Conservation (phyloP, 2,113 vertebrate genomes). For the Phodopus roborovskii region DNA sequence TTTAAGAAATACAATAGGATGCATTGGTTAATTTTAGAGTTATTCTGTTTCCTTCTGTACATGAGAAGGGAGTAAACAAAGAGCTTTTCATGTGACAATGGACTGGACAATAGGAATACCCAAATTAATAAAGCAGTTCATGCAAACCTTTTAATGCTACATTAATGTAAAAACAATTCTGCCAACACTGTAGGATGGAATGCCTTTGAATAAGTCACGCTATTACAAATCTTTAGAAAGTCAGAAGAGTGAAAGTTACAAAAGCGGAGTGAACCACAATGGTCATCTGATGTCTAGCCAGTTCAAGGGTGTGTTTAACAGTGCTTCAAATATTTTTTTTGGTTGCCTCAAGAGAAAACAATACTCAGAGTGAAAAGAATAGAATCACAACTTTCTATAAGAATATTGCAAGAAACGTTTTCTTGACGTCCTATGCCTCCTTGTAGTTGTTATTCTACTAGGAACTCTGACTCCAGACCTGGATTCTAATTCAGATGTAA, state of each 20-base stretch:
- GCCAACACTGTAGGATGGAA: background rate
- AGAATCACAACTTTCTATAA: background rate
- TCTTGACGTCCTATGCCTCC: background rate
- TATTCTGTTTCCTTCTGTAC: background rate
- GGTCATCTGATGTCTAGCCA: background rate
- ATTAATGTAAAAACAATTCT: slow-evolving; percentile 20
- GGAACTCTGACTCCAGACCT: slow-evolving; percentile 16
- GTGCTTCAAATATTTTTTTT: slow-evolving; percentile 36
- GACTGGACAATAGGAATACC: background rate
- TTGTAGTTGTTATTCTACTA: slow-evolving; percentile 3
- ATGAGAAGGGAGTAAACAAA: slow-evolving; percentile 2
- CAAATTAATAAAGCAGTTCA: slow-evolving; percentile 9
- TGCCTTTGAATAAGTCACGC: background rate
- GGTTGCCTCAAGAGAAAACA: slow-evolving; percentile 37
- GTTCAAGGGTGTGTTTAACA: background rate
- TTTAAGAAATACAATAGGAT: slow-evolving; percentile 15
- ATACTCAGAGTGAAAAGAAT: slow-evolving; percentile 38
- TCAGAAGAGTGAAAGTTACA: background rate
- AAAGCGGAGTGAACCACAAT: slow-evolving; percentile 4
- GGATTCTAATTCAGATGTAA: slow-evolving; percentile 45
- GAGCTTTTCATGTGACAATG: background rate
- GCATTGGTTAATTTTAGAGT: background rate
- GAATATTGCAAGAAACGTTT: slow-evolving; percentile 37
- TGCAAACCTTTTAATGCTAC: background rate
- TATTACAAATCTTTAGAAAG: background rate